Evolutionary conservation across 2,797 vertebrate genomes (phyloP), one percentile per base, ranked within the genome.

Genomic region (Aulostomus chinensis): DNA sequence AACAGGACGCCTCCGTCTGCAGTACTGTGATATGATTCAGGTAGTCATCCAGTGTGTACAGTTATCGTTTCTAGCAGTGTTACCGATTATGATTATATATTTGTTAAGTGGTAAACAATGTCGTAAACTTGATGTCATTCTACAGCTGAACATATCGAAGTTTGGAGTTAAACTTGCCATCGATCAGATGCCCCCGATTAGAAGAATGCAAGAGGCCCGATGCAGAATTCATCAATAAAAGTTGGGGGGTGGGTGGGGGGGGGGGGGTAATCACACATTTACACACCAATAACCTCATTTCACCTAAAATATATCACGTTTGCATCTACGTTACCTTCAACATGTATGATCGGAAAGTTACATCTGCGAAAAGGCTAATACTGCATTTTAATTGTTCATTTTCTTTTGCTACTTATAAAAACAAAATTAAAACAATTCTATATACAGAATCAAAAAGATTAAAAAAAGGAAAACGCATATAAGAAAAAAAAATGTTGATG

Each of bases 321-420:
- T 58, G 57, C 56, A 41, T 59, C 58, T 75, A 86, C 24, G 15
- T 72, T 58, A 77, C 25, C 47, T 69, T 78, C 70, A 76, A 71
- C 52, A 54, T 67, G 48, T 78, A 62, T 37, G 58, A 85, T 52
- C 25, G 28, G 42, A 57, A 62, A 66, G 39, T 65, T 81, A 79
- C 31, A 63, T 58, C 47, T 61, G 74, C 53, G 67, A 73, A 4
- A 76, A 76, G 37, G 56, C 68, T 79, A 89, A 89, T 86, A 91
- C 88, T 92, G 88, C 77, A 88, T 76, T 86, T 81, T 66, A 73
- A 61, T 71, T 80, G 65, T 70, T 81, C 54, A 46, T 68, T 70
- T 57, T 21, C 68, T 68, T 58, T 52, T 80, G 70, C 8, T 17
- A 61, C 52, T 2, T 17, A 7, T 29, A 73, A 70, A 68, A 74